Base-by-base conservation (phyloP, 2,797 vertebrate species). In the Pangasius larnaudii region DNA sequence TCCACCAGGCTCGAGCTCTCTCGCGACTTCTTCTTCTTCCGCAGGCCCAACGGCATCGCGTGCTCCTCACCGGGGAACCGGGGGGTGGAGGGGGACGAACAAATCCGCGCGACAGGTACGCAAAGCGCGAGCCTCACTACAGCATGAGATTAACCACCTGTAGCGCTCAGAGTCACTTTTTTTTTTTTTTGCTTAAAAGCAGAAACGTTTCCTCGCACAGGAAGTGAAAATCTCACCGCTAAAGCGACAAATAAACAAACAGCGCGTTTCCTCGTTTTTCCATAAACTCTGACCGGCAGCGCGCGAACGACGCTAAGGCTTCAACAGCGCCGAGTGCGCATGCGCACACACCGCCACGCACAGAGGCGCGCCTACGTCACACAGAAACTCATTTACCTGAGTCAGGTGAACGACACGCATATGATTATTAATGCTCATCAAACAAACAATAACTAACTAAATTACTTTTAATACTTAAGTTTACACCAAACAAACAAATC, bases 31-130 rank as follows among this genome's bases (percentile, higher is more conserved):
- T 96, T 97, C 92, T 93, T 94, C 90, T 93, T 94, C 92, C 96
- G 96, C 10, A 98, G 95, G 90, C 97, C 96, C 94, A 98, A 90
- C 82, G 97, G 98, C 98, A 99, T 86, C n/a, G 46, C 85, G 75
- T 10, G 30, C 39, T 78, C 42, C 85, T 78, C 85, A 85, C 53
- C 72, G 27, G 69, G 51, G 71, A 56, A 53, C 16, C 69, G 22
- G 42, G 6, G 5, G 72, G 18, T 22, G 1, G 74, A 2, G 53
- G 11, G 53, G 19, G 33, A 22, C 1, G 3, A 65, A 65, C 33
- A 67, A 67, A 84, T 84, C 81, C 81, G 63, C 61, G 81, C 61
- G 81, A 42, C 81, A 83, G 81, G 81, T 83, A 83, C 61, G 8
- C 27, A 51, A 33, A 33, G 81, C 63, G 42, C 81, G 81, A 30